Conservation (phyloP, 2,797 vertebrate genomes). For the Alca torda region DNA sequence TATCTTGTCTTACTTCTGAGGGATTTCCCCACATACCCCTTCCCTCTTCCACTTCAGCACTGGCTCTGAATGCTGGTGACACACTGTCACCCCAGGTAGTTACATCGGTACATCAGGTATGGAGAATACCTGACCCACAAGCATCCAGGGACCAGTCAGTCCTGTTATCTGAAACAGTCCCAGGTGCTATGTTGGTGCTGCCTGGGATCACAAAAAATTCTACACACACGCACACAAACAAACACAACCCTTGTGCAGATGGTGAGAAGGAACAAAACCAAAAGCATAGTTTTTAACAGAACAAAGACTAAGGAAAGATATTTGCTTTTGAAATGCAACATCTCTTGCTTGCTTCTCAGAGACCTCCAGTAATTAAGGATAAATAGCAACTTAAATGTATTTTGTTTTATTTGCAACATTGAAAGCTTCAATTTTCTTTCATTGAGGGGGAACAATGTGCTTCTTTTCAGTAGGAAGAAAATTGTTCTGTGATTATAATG, state of each 20-base stretch:
- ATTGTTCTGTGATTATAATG: constrained; percentile 52
- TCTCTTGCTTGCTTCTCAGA: not conserved
- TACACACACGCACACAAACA: not conserved
- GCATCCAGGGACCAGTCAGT: not conserved
- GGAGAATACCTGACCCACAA: not conserved
- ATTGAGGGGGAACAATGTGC: constrained; percentile 3
- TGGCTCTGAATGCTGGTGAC: not conserved
- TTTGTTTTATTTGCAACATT: constrained; percentile 21
- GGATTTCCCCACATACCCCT: not conserved
- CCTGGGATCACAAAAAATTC: not conserved
- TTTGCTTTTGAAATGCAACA: not conserved
- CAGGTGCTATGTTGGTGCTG: not conserved
- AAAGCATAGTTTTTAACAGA: not conserved
- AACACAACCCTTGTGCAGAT: not conserved
- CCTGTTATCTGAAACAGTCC: not conserved
- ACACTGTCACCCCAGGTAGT: not conserved
- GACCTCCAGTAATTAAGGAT: constrained; percentile 37
- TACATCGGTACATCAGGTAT: not conserved
- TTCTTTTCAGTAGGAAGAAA: constrained; percentile 55
- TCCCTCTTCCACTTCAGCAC: not conserved
- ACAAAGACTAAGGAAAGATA: not conserved
- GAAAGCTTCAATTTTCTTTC: constrained; percentile 55
- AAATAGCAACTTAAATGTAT: constrained; percentile 18
- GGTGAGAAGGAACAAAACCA: not conserved
- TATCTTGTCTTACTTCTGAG: constrained; percentile 1